These are phyloP conservation scores for Lordiphosa collinella DNA, from an alignment of 1,140 invertebrate species.

Conservation along the genomic window DNA sequence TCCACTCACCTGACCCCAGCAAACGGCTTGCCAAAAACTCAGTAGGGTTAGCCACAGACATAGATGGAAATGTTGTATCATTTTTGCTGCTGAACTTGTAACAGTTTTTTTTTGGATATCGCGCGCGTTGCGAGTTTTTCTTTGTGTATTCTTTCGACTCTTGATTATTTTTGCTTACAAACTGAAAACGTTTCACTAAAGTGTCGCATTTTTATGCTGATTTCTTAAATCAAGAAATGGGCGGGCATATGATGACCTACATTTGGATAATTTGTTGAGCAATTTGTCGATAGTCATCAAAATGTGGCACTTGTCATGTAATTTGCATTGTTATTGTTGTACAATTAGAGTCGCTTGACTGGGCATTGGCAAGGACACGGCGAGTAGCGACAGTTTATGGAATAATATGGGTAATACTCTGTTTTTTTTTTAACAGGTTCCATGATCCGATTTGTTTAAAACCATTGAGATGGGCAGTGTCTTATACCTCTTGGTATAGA, in stretches of 20 bases:
- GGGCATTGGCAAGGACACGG: not conserved
- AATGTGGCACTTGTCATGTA: not conserved
- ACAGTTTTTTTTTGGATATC: constrained; percentile 54
- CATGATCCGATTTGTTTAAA: too few relatives aligned
- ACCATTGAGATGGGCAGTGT: too few relatives aligned
- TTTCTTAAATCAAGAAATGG: constrained; percentile 62
- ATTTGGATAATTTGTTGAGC: constrained; percentile 13
- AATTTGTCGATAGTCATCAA: constrained; percentile 10
- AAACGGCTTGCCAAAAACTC: not conserved
- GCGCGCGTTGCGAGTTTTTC: constrained; percentile 20
- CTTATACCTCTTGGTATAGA: too few relatives aligned
- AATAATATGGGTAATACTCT: too few relatives aligned
- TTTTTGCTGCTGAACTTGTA: constrained; percentile 48
- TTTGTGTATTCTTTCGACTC: constrained; percentile 21
- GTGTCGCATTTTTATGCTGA: constrained; percentile 72
- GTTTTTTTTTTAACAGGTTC: too few relatives aligned
- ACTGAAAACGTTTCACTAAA: constrained; percentile 67
- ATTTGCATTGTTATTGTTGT: not conserved
- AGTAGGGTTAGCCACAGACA: not conserved
- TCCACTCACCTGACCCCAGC: not conserved
- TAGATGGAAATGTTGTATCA: not conserved
- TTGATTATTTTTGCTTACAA: constrained; percentile 61
- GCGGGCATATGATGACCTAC: constrained; percentile 48
- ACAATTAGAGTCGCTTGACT: not conserved
- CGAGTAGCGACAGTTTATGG: constrained; percentile 3